Percentiles rank a stretch among this genome's conserved stretches.
Evolutionary conservation across 2,797 vertebrate genomes (phyloP).

Genomic region (Scleropages formosus): DNA sequence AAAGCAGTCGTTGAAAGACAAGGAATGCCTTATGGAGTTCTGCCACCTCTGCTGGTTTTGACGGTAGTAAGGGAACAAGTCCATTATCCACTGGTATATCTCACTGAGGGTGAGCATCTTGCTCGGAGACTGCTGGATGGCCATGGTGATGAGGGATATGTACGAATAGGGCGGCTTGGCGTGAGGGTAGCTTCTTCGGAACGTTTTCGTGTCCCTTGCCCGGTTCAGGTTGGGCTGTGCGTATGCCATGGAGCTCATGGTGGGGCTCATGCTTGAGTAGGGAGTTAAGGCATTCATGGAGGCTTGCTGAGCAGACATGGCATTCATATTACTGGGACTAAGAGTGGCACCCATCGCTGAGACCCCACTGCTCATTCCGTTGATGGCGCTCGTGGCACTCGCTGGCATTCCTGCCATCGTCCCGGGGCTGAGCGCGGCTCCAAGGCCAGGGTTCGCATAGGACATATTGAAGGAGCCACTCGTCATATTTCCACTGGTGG

Average conservation of each 20-base stretch:
- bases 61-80: conserved; percentile 92
- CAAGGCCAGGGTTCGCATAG: conserved; percentile 78
- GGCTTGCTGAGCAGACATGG: conserved; percentile 79
- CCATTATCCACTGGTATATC: conserved; percentile 99
- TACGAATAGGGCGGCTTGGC: conserved; percentile 96
- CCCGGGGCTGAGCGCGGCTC: conserved; percentile 76
- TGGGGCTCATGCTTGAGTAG: conserved; percentile 84
- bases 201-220: conserved; percentile 80
- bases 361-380: conserved; percentile 77
- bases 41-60: conserved; percentile 98
- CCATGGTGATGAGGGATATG: conserved; percentile 98
- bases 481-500: conserved; percentile 81
- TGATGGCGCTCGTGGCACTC: conserved; percentile 73
- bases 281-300: conserved; percentile 84
- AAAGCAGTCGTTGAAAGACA: conserved; percentile 98
- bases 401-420: conserved; percentile 77
- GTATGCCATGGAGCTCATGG: conserved; percentile 89
- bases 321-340: conserved; percentile 80
- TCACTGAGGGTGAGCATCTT: conserved; percentile 96
- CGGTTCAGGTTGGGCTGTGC: conserved; percentile 78
- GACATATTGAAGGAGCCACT: conserved; percentile 85
- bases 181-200: conserved; percentile 91
- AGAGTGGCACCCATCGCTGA: conserved; percentile 81
- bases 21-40: conserved; percentile 94
- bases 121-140: conserved; percentile 91